Conservation (phyloP, 2,888 invertebrate genomes). For the Drosophila niveifrons region DNA sequence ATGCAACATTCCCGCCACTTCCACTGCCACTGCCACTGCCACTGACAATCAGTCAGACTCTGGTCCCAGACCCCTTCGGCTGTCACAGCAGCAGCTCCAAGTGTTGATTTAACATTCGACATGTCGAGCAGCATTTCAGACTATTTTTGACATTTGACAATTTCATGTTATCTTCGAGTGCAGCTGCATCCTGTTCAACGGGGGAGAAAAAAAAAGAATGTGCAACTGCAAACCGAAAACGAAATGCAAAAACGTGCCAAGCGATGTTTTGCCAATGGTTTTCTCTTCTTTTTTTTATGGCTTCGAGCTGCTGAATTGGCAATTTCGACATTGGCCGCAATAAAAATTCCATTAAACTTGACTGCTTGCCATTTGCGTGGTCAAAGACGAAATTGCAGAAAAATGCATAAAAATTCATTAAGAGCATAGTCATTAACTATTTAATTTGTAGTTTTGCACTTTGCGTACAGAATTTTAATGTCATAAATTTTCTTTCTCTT, state of each 20-base stretch:
- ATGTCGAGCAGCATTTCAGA: conserved; percentile 41
- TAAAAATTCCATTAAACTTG: conserved; percentile 6
- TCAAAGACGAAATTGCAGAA: neutral
- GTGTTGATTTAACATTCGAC: conserved; percentile 38
- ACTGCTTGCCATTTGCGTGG: conserved; percentile 1
- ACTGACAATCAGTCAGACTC: conserved; percentile 16
- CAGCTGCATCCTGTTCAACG: conserved; percentile 9
- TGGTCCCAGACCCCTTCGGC: neutral
- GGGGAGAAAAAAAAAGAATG: neutral
- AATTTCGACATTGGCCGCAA: conserved; percentile 7
- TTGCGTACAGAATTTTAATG: neutral
- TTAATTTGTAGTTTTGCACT: neutral
- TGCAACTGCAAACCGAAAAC: conserved; percentile 3
- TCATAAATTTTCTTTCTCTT: neutral
- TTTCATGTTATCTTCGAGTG: conserved; percentile 48
- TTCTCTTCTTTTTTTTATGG: neutral
- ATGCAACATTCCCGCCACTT: conserved; percentile 11
- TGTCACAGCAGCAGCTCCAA: neutral
- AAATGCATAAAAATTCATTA: neutral
- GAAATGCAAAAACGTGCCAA: conserved; percentile 30
- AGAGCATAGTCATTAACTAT: conserved; percentile 2
- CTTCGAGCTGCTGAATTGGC: conserved; percentile 7
- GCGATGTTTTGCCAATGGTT: conserved; percentile 12
- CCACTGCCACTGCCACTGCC: neutral
- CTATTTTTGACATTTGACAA: conserved; percentile 54